A percentile compares a stretch with the other conserved stretches of the same genome.
phyloP scores from a whole-genome alignment of 2,797 vertebrate genomes.

The Sebastes nivosus region DNA sequence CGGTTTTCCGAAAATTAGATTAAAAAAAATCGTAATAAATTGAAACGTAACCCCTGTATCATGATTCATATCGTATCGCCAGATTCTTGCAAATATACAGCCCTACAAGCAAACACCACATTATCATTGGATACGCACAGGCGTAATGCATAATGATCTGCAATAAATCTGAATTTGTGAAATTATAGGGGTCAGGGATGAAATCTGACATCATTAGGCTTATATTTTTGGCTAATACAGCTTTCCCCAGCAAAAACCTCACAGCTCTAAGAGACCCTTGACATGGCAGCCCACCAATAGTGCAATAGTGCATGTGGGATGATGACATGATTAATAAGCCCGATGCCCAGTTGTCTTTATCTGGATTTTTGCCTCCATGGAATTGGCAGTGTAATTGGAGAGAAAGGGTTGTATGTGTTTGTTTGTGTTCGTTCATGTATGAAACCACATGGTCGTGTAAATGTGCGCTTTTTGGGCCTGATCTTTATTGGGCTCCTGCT shows the following conservation, averaged over 20 bases:
- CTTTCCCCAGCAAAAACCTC: not conserved
- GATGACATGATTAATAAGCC: slow-evolving; percentile 38
- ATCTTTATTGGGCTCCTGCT: slow-evolving; percentile 43
- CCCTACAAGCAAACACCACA: slow-evolving; percentile 5
- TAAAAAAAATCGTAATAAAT: rapidly evolving
- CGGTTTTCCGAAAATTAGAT: rapidly evolving
- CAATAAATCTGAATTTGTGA: slow-evolving; percentile 53
- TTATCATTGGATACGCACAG: not conserved
- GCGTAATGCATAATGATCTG: slow-evolving; percentile 28
- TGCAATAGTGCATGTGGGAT: slow-evolving; percentile 39
- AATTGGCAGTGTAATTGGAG: slow-evolving; percentile 21
- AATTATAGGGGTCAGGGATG: slow-evolving; percentile 32
- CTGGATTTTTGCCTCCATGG: slow-evolving; percentile 26
- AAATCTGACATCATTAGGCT: slow-evolving; percentile 37
- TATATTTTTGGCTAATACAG: slow-evolving; percentile 8
- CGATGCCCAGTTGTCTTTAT: slow-evolving; percentile 8
- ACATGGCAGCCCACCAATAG: slow-evolving; percentile 38
- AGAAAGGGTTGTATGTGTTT: slow-evolving; percentile 11
- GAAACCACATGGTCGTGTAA: slow-evolving; percentile 16
- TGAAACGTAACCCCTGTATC: not conserved
- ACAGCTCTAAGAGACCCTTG: slow-evolving; percentile 14
- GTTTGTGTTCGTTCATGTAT: slow-evolving; percentile 11
- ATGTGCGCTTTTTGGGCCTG: slow-evolving; percentile 17
- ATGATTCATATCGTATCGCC: not conserved
- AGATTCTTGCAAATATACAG: not conserved